Evolutionary conservation across 2,797 vertebrate species (phyloP), one percentile per base, ranked within the genome.

Genomic region (Lepilemur ruficaudatus): DNA sequence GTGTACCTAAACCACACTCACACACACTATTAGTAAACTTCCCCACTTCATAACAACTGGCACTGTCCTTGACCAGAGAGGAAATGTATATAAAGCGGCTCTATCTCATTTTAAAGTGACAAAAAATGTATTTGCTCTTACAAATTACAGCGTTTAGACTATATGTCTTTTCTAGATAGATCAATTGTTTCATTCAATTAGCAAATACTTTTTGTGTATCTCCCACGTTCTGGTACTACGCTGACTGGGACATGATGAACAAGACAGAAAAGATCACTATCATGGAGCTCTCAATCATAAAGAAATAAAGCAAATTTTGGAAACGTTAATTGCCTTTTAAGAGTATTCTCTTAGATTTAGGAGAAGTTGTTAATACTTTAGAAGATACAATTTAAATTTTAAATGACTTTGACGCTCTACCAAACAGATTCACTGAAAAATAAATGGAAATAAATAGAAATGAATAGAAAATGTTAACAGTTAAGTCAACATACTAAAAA

Each of bases 261-360:
- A 86, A 55, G 22, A 30, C 0, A 87, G 61, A 46, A 78, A 84
- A 94, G 15, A 50, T 61, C 50, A 63, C 8, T 91, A 43, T 46
- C 61, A 48, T 0, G 13, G 82, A 69, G 25, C 4, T 82, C 91
- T 79, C 25, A 91, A 30, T 83, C 43, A 88, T 25, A 76, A 92
- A 85, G 5, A 89, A 93, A 91, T n/a, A 75, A 91, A 59, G 18
- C 12, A 14, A 89, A 91, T 67, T 95, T 90, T 89, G 30, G 30
- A 94, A 93, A 52, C 79, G 48, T 55, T 96, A 94, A 84, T 80
- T 48, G 70, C 48, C 86, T 79, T 84, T 92, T 72, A 89, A 94
- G 7, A 57, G 43, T 18, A 20, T 91, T 55, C 25, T 41, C 23
- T 93, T 72, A 91, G 82, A 80, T 89, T 70, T 79, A 90, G 57